phyloP scores from a whole-genome alignment of 1,140 invertebrate species.

The Drosophila nebulosa region DNA sequence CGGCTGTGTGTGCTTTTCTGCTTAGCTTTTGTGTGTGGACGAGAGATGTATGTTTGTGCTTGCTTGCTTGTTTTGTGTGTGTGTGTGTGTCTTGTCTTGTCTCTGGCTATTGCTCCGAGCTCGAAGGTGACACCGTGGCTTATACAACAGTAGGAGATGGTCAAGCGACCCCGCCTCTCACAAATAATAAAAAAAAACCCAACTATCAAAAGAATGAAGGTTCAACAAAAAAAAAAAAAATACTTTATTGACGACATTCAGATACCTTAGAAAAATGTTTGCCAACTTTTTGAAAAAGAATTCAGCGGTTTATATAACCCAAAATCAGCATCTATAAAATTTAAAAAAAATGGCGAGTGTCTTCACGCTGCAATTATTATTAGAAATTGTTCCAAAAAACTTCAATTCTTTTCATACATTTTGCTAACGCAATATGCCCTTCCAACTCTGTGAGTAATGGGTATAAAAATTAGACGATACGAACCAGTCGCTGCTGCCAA shows the following conservation, averaged over 20 bases:
- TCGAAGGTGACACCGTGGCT: conserved; percentile 77
- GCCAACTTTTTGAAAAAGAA: too few relatives aligned
- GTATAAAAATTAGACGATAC: conserved; percentile 35
- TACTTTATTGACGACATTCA: neutral
- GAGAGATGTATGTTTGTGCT: conserved; percentile 28
- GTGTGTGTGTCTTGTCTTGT: conserved; percentile 58
- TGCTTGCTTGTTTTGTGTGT: too few relatives aligned
- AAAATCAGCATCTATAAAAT: too few relatives aligned
- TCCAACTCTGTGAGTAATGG: neutral
- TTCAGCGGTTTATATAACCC: too few relatives aligned
- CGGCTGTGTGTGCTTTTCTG: conserved; percentile 69
- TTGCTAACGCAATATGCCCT: neutral
- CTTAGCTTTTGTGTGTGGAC: conserved; percentile 56
- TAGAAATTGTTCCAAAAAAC: too few relatives aligned
- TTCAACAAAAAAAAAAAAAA: conserved; percentile 23
- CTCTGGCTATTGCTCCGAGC: conserved; percentile 59
- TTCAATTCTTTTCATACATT: too few relatives aligned
- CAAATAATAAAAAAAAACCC: conserved; percentile 24
- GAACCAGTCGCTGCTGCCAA: conserved; percentile 52
- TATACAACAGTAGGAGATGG: conserved; percentile 61
- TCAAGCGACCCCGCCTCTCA: conserved; percentile 52
- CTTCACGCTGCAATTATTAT: too few relatives aligned
- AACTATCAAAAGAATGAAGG: conserved; percentile 36
- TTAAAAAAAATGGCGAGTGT: too few relatives aligned
- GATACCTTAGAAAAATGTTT: neutral